A percentile compares a stretch with the other conserved stretches of the same genome.
These are phyloP conservation scores for Beaufortia kweichowensis DNA, from an alignment of 2,113 vertebrate genomes.

Conservation along the genomic window DNA sequence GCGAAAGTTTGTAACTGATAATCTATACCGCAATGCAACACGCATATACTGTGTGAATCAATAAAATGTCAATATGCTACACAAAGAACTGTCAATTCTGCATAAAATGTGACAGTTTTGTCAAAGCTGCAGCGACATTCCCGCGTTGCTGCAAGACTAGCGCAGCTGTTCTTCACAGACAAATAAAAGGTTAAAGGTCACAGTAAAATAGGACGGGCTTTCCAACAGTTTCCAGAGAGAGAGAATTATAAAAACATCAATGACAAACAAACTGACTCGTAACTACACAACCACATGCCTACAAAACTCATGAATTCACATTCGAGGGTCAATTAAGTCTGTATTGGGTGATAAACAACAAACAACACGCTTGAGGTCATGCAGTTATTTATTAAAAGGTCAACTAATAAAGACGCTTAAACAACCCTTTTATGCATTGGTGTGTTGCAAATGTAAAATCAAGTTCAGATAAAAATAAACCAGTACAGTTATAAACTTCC, in stretches of 20 bases:
- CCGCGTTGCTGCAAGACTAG: not conserved
- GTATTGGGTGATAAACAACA: too few relatives aligned
- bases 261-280: slow-evolving; percentile 2
- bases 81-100: not conserved
- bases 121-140: not conserved
- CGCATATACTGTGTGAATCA: not conserved
- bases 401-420: not conserved
- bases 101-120: slow-evolving; percentile 9
- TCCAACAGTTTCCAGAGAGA: not conserved
- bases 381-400: not conserved
- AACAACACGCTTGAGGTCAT: too few relatives aligned
- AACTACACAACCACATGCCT: not conserved
- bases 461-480: not conserved
- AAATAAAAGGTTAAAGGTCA: slow-evolving; percentile 57
- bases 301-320: not conserved
- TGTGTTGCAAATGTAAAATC: not conserved
- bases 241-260: not conserved
- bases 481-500: not conserved
- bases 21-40: not conserved
- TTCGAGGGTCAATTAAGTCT: too few relatives aligned
- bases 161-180: slow-evolving; percentile 30
- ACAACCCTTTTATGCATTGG: not conserved
- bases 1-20: too few relatives aligned
- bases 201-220: slow-evolving; percentile 12
- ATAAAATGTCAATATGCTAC: not conserved